Evolutionary conservation across 2,797 vertebrate species (phyloP).

Genomic region (Lacerta agilis): DNA sequence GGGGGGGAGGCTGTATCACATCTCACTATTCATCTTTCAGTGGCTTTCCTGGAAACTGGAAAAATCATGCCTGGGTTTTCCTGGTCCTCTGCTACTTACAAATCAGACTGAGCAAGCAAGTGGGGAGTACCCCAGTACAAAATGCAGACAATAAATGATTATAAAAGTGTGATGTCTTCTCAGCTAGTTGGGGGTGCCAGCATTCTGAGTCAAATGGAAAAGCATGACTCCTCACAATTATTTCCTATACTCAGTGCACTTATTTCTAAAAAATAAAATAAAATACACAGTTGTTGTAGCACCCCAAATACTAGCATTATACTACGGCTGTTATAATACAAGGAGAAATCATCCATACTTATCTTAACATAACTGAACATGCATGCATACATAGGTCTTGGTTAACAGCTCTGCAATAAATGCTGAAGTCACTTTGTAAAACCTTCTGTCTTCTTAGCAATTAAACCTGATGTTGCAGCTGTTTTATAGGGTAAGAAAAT

Average conservation of each 20-base stretch:
- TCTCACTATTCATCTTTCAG: not conserved
- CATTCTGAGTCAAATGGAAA: not conserved
- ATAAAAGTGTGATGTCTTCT: not conserved
- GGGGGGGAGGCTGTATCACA: not conserved
- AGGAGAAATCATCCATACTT: not conserved
- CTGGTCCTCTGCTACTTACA: not conserved
- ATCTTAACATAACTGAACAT: not conserved
- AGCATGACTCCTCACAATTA: not conserved
- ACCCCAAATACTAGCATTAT: not conserved
- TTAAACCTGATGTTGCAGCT: not conserved
- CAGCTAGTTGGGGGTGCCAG: not conserved
- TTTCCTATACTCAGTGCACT: not conserved
- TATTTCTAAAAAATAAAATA: not conserved
- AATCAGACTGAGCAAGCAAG: not conserved
- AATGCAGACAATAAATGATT: not conserved
- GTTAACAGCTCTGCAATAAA: slow-evolving; percentile 14
- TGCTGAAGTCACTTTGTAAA: slow-evolving; percentile 8
- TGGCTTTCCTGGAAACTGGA: not conserved
- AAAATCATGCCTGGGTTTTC: not conserved
- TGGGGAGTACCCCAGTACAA: not conserved
- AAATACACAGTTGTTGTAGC: not conserved
- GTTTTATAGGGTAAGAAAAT: not conserved
- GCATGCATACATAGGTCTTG: not conserved
- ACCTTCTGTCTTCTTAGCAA: slow-evolving; percentile 14
- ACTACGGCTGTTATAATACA: not conserved